phyloP scores from a whole-genome alignment of 2,113 vertebrate species.

The Amazona guildingii region DNA sequence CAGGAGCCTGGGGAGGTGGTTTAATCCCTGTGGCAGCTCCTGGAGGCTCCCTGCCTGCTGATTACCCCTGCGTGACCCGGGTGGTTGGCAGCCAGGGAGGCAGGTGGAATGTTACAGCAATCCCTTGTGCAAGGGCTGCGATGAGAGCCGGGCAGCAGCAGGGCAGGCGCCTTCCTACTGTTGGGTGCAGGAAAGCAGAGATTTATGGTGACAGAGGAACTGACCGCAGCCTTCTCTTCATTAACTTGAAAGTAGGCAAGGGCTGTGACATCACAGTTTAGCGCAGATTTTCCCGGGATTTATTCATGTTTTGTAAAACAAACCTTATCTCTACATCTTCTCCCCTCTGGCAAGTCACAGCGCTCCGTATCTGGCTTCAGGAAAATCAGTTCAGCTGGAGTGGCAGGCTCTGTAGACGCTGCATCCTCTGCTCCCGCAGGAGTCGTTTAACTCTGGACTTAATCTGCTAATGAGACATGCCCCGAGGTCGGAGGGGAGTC shows the following conservation, averaged over 20 bases:
- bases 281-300: neutral
- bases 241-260: neutral
- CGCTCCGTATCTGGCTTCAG: neutral
- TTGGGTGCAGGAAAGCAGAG: neutral
- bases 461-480: constrained; percentile 56
- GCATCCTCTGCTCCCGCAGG: neutral
- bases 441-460: constrained; percentile 22
- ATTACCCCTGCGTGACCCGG: constrained; percentile 27
- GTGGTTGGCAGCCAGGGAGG: neutral
- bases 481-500: neutral
- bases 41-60: neutral
- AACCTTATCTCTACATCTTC: constrained; percentile 30
- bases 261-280: neutral
- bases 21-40: constrained; percentile 13
- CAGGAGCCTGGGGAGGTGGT: constrained; percentile 15
- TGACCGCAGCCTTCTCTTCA: rapidly evolving
- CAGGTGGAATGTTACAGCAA: constrained; percentile 11
- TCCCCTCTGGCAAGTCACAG: neutral
- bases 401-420: neutral
- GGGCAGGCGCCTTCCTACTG: neutral
- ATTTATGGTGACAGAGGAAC: neutral
- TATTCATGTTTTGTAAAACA: constrained; percentile 4
- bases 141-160: neutral
- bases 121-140: neutral
- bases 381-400: constrained; percentile 11